Evolutionary conservation across 2,888 invertebrate species (phyloP), one percentile per base, ranked within the genome.

Genomic region (Pemphredon lugubris): DNA sequence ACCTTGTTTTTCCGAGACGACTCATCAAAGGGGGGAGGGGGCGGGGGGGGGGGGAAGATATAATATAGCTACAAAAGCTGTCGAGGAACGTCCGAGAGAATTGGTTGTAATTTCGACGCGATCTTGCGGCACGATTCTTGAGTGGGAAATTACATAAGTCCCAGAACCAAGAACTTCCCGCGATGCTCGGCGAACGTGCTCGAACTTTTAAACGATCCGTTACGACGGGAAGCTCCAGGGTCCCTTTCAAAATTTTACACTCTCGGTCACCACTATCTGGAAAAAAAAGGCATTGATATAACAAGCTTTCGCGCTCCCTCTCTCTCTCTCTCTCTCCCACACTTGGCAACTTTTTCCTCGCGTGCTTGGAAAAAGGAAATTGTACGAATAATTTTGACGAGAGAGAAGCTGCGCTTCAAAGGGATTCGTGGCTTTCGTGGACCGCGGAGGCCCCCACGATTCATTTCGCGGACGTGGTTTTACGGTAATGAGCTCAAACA

Each of bases 101-200:
- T 30, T 9, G 7, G 9, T 9, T n/a, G 34, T 44, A 57, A 64
- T 71, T 66, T 53, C 42, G 5, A 3, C 40, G 34, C 45, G 47
- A 48, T 66, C 63, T 48, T 61, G 26, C 45, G 39, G 45, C 51
- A 59, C 50, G 73, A 73, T 61, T 67, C 47, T 68, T 64, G 55
- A 71, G 66, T 66, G 37, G 45, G 53, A 68, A 73, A 69, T 81
- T 72, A 69, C 63, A 37, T 30, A 54, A 60, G 50, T 70, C 47
- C 21, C 65, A 45, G 44, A 23, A 32, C 37, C 45, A 30, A 48
- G 55, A 64, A 60, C 14, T 39, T 59, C 34, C 6, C 45, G 11
- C 32, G 45, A n/a, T 39, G 45, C 55, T 34, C 14, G 13, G 44
- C 37, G 63, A 42, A 44, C 61, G 67, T 71, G 71, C 57, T 42